phyloP scores from a whole-genome alignment of 2,113 vertebrate species.

The Corythoichthys haematopterus region DNA sequence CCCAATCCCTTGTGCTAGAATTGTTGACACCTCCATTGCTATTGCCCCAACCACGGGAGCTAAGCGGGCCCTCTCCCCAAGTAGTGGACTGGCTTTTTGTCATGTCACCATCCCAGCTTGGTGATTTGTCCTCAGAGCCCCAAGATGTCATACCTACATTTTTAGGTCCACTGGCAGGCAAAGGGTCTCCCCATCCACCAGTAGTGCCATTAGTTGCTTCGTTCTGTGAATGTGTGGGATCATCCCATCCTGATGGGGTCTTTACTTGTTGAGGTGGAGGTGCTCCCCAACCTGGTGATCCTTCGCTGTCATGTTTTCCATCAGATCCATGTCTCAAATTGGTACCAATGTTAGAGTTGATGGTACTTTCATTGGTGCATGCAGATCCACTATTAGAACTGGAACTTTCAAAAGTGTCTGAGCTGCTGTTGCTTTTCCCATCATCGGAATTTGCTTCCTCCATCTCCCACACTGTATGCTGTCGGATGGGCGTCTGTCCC shows the following conservation, averaged over 20 bases:
- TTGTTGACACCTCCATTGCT: slow-evolving; percentile 73
- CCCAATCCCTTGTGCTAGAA: slow-evolving; percentile 63
- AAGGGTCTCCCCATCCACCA: slow-evolving; percentile 84
- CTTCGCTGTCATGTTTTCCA: slow-evolving; percentile 84
- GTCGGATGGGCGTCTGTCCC: slow-evolving; percentile 96
- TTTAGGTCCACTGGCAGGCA: slow-evolving; percentile 78
- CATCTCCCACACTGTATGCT: slow-evolving; percentile 98
- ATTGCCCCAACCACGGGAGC: slow-evolving; percentile 81
- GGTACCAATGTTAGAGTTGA: slow-evolving; percentile 53
- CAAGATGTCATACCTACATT: slow-evolving; percentile 78
- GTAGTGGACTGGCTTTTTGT: slow-evolving; percentile 81
- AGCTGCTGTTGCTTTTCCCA: slow-evolving; percentile 81
- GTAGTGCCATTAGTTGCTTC: slow-evolving; percentile 78
- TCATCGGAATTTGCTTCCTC: slow-evolving; percentile 82
- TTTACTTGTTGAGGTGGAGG: slow-evolving; percentile 74
- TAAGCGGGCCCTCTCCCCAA: slow-evolving; percentile 88
- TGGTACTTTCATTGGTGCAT: slow-evolving; percentile 47
- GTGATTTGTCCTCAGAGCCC: slow-evolving; percentile 88
- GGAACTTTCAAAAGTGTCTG: slow-evolving; percentile 81
- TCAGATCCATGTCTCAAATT: slow-evolving; percentile 83
- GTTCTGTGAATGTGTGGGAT: slow-evolving; percentile 73
- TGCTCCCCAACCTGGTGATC: slow-evolving; percentile 84
- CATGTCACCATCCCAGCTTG: slow-evolving; percentile 83
- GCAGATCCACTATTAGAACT: slow-evolving; percentile 49
- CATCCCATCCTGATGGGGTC: slow-evolving; percentile 75